Evolutionary conservation across 2,113 vertebrate species (phyloP), one percentile per base, ranked within the genome.

Genomic region (Mobula birostris): DNA sequence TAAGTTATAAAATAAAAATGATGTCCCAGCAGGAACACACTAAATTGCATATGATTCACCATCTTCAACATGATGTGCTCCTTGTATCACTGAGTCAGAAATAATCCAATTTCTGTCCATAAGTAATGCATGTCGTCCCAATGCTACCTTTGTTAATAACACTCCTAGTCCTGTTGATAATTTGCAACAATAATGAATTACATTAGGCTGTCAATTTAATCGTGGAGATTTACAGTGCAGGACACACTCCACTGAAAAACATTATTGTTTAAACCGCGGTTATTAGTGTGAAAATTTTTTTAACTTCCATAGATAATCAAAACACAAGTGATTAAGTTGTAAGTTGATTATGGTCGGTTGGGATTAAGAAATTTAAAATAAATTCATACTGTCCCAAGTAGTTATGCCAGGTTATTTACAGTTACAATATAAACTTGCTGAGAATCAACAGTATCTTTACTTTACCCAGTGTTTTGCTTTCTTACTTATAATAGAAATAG

Each of bases 221-320:
- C 27, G 24, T 0, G 83, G 56, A 88, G 83, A 88, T 88, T 88
- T n/a, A 14, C 12, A 11, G 29, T 63, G 11, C 58, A 63, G 11
- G 14, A 56, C 29, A n/a, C 83, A 88, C 80, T 83, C 27, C 58
- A 88, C 6, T 19, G 27, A 88, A 63, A 24, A 63, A 56, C n/a
- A 63, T n/a, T 88, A 88, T 29, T 88, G 83, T n/a, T 85, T n/a
- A n/a, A 88, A n/a, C 11, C 15, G 12, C n/a, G 83, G 83, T 88
- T 27, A 88, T 12, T 58, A 88, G 83, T 88, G 27, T 32, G 56
- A 5, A 88, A 58, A 7, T 88, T 88, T 61, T 58, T n/a, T 27
- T 63, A 14, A 63, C 48, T 29, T 88, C 83, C 83, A 88, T n/a
- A 24, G 29, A 27, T 61, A 27, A 88, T 56, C 58, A 88, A 88